phyloP scores from a whole-genome alignment of 2,888 invertebrate genomes.

The Mythimna ferrago region DNA sequence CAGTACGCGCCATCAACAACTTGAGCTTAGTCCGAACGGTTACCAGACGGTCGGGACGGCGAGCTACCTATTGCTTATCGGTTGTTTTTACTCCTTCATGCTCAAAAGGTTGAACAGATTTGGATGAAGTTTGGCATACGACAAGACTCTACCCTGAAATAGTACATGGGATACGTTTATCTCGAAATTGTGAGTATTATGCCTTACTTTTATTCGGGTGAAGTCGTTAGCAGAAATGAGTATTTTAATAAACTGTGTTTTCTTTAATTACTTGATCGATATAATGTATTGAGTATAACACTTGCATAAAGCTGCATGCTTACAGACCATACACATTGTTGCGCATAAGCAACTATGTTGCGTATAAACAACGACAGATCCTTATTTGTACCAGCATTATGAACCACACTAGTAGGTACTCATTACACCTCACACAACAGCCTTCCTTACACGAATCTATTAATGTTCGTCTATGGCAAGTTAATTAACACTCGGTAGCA shows the following conservation, averaged over 20 bases:
- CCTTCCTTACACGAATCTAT: slow-evolving; percentile 50
- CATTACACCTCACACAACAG: slow-evolving; percentile 24
- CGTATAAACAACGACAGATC: not conserved
- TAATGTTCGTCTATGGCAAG: slow-evolving; percentile 56
- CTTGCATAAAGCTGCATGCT: not conserved
- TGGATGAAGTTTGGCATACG: not conserved
- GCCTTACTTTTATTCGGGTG: too few relatives aligned
- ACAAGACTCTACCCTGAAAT: too few relatives aligned
- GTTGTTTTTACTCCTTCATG: too few relatives aligned
- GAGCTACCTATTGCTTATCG: too few relatives aligned
- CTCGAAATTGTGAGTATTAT: too few relatives aligned
- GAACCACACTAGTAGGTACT: slow-evolving; percentile 5
- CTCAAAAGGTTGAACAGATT: too few relatives aligned
- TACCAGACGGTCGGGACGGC: too few relatives aligned
- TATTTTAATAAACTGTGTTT: not conserved
- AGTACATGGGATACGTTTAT: too few relatives aligned
- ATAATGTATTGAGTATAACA: not conserved
- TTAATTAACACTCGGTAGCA: slow-evolving; percentile 78
- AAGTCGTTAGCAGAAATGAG: too few relatives aligned
- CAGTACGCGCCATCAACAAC: too few relatives aligned
- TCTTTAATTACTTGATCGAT: not conserved
- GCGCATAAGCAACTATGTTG: not conserved
- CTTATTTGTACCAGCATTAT: slow-evolving; percentile 14
- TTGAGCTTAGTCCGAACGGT: too few relatives aligned
- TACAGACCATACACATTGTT: not conserved